Conservation (phyloP, 2,888 invertebrate species). For the Boloria selene region DNA sequence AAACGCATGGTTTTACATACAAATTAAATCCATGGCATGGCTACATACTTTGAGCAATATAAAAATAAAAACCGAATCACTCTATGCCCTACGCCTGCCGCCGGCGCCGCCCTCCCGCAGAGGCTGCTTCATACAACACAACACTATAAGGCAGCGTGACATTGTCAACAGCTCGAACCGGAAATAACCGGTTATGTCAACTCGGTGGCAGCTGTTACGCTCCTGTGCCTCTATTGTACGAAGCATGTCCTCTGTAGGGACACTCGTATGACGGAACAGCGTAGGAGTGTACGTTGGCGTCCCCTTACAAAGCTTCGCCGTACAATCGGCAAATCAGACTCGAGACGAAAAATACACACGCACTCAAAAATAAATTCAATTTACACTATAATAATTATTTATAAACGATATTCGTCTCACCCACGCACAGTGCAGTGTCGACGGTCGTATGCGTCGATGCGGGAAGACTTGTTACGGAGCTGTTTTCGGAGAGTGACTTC, state of each 20-base stretch:
- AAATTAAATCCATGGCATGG: slow-evolving; percentile 59
- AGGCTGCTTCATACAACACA: no score
- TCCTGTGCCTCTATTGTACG: no score
- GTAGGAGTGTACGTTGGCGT: slow-evolving; percentile 70
- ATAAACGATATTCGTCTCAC: slow-evolving; percentile 11
- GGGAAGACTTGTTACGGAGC: slow-evolving; percentile 44
- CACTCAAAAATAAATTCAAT: slow-evolving; percentile 42
- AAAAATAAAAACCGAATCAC: slow-evolving; percentile 79
- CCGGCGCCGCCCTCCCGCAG: slow-evolving; percentile 27
- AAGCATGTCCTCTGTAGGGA: no score
- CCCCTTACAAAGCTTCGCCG: slow-evolving; percentile 45
- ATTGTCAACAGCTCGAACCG: no score
- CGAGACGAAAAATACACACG: slow-evolving; percentile 39
- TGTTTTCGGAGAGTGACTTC: slow-evolving; percentile 15
- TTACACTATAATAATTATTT: slow-evolving; percentile 42
- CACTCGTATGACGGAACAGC: slow-evolving; percentile 21
- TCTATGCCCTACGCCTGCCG: slow-evolving; percentile 43
- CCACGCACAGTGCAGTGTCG: background rate
- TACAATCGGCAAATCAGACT: slow-evolving; percentile 26
- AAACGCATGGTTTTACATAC: slow-evolving; percentile 68
- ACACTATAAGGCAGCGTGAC: no score
- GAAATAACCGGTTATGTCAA: no score
- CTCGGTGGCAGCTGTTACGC: no score
- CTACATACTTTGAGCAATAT: slow-evolving; percentile 66
- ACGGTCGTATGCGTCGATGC: slow-evolving; percentile 20